phyloP scores from a whole-genome alignment of 2,888 invertebrate species.

The Chymomyza amoena region DNA sequence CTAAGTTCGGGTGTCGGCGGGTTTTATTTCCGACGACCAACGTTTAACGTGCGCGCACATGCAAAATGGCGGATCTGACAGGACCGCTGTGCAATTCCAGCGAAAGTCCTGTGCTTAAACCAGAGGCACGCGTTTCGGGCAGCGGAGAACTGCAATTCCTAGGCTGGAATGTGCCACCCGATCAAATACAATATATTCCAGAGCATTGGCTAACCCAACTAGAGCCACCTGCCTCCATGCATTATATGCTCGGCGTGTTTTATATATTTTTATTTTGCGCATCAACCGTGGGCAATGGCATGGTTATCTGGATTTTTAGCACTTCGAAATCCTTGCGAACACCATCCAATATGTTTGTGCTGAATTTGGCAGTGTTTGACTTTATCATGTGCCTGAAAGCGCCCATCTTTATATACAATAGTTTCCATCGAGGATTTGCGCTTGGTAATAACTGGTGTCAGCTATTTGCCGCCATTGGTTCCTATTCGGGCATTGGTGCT shows the following conservation, averaged over 20 bases:
- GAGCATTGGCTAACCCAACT: slow-evolving; percentile 89
- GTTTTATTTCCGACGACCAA: background rate
- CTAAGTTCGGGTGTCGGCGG: background rate
- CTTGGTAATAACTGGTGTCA: slow-evolving; percentile 87
- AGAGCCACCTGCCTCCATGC: slow-evolving; percentile 89
- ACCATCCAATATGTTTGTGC: slow-evolving; percentile 90
- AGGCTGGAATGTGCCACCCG: slow-evolving; percentile 87
- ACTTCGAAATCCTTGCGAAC: slow-evolving; percentile 76
- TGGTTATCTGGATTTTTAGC: slow-evolving; percentile 85
- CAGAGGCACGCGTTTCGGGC: slow-evolving; percentile 55
- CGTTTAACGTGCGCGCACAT: slow-evolving; percentile 42
- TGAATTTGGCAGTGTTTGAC: slow-evolving; percentile 89
- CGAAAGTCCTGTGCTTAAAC: slow-evolving; percentile 53
- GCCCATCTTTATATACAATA: slow-evolving; percentile 91
- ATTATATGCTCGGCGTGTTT: slow-evolving; percentile 87
- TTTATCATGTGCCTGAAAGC: slow-evolving; percentile 92
- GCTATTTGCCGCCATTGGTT: slow-evolving; percentile 87
- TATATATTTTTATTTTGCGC: slow-evolving; percentile 87
- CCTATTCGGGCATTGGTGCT: slow-evolving; percentile 88
- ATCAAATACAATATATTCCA: slow-evolving; percentile 86
- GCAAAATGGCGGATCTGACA: slow-evolving; percentile 4
- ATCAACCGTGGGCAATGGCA: slow-evolving; percentile 88
- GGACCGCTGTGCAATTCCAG: slow-evolving; percentile 62
- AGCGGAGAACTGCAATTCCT: slow-evolving; percentile 80
- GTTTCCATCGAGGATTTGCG: slow-evolving; percentile 87